These are phyloP conservation scores for Psittacula derbiana DNA, from an alignment of 2,797 vertebrate species.

Conservation along the genomic window DNA sequence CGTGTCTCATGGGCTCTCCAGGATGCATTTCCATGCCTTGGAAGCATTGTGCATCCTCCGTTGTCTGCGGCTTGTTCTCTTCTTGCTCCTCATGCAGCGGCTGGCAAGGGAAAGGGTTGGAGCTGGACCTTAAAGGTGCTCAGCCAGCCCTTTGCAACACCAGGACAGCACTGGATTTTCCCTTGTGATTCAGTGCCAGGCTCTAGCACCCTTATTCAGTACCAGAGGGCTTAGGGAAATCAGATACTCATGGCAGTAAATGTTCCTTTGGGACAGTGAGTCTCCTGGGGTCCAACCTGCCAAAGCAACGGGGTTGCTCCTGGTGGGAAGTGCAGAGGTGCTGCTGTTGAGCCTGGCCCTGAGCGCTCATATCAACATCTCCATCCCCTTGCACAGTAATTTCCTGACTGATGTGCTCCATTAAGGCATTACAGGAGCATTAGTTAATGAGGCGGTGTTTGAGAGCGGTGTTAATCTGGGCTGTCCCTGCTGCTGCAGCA, in stretches of 20 bases:
- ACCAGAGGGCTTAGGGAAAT: not conserved
- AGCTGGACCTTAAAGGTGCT: not conserved
- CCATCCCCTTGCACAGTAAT: not conserved
- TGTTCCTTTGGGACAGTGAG: not conserved
- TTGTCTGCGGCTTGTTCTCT: not conserved
- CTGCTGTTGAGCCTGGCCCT: fast-evolving
- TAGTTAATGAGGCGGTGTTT: not conserved
- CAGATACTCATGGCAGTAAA: not conserved
- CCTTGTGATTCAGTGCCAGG: not conserved
- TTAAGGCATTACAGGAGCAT: not conserved
- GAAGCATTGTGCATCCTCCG: not conserved
- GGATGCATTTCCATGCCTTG: not conserved
- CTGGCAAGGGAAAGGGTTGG: not conserved
- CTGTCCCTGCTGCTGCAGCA: not conserved
- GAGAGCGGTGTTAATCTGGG: not conserved
- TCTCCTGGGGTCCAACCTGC: not conserved
- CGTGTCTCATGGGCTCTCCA: not conserved
- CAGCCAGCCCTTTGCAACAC: not conserved
- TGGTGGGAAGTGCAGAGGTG: not conserved
- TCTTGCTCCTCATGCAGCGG: not conserved
- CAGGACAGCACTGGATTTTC: not conserved
- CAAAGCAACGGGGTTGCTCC: not conserved
- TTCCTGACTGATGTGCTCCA: not conserved
- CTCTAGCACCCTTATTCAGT: not conserved
- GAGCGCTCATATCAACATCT: fast-evolving